A percentile compares a stretch with the other conserved stretches of the same genome.
Evolutionary conservation across 2,113 vertebrate genomes (phyloP).

Genomic region (Campylorhamphus procurvoides): DNA sequence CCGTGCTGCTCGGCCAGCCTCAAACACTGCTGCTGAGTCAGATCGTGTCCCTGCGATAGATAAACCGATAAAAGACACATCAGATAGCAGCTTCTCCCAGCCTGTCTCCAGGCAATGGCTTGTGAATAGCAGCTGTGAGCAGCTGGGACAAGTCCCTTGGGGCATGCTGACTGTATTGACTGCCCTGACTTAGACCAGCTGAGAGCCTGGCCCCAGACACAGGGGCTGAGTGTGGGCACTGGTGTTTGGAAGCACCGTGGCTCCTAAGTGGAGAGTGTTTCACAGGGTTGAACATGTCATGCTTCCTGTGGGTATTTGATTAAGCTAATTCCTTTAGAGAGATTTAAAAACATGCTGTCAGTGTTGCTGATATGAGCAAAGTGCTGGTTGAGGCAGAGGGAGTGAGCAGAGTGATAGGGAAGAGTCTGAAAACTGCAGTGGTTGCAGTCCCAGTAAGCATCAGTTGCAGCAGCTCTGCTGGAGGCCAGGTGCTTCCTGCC

Average conservation of each 20-base stretch:
- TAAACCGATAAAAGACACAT: background rate
- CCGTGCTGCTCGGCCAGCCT: rapidly evolving
- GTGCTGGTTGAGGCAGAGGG: background rate
- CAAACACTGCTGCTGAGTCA: background rate
- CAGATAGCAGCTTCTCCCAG: background rate
- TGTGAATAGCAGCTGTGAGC: background rate
- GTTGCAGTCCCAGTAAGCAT: background rate
- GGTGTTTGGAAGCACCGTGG: rapidly evolving
- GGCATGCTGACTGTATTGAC: background rate
- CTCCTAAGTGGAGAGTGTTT: background rate
- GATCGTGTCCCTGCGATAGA: rapidly evolving
- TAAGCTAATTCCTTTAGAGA: background rate
- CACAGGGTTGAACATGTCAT: background rate
- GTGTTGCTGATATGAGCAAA: background rate
- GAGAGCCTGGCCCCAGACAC: background rate
- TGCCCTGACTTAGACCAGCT: background rate
- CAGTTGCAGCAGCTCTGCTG: background rate
- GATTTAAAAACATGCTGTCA: background rate
- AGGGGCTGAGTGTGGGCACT: background rate
- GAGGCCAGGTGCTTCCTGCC: background rate
- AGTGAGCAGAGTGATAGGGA: background rate
- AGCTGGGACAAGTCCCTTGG: background rate
- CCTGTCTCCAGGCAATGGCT: background rate
- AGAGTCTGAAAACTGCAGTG: background rate
- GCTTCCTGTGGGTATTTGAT: background rate